These are phyloP conservation scores for Microcebus jonahi DNA, from an alignment of 2,113 vertebrate species.

Conservation along the genomic window DNA sequence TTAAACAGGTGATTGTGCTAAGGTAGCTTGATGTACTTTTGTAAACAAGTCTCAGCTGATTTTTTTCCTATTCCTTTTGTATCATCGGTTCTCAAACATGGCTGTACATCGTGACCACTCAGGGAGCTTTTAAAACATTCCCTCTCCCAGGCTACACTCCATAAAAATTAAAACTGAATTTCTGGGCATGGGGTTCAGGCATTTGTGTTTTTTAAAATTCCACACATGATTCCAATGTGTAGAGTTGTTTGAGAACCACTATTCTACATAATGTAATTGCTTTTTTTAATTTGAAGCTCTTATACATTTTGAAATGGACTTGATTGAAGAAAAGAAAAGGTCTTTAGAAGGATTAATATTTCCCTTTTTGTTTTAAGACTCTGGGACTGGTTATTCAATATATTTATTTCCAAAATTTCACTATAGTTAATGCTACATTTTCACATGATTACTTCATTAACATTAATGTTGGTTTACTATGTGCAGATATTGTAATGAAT, in stretches of 20 bases:
- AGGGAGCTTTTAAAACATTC: not conserved
- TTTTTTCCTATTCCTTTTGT: not conserved
- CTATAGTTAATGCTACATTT: not conserved
- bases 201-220: not conserved
- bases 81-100: not conserved
- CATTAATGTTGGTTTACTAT: not conserved
- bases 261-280: not conserved
- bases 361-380: not conserved
- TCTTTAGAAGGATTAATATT: not conserved
- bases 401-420: not conserved
- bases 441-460: not conserved
- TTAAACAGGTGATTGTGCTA: not conserved
- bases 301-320: not conserved
- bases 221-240: not conserved
- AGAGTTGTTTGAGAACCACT: not conserved
- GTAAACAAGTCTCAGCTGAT: not conserved
- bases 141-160: not conserved
- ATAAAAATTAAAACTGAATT: not conserved
- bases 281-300: not conserved
- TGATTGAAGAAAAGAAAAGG: not conserved
- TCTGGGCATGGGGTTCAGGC: not conserved
- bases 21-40: not conserved
- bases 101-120: not conserved
- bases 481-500: not conserved
- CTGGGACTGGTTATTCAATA: not conserved